Evolutionary conservation across 2,113 vertebrate species (phyloP).

Genomic region (Hassar affinis): DNA sequence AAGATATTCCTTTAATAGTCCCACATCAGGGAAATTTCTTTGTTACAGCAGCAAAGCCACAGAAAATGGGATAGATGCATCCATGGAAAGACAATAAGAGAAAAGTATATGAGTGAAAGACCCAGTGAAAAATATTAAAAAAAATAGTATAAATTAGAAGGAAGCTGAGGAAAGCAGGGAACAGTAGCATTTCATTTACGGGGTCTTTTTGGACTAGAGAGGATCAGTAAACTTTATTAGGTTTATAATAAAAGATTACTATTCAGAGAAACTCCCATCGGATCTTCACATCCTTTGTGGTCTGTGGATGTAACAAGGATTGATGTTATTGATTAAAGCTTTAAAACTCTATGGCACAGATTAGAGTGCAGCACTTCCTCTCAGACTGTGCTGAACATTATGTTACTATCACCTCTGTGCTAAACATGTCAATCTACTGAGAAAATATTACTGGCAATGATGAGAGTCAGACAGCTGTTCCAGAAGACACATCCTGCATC

Average conservation of each 20-base stretch:
- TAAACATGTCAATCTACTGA: background rate
- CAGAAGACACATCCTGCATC: background rate
- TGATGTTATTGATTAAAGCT: background rate
- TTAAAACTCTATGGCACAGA: background rate
- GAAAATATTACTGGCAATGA: background rate
- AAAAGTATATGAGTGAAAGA: too few species aligned
- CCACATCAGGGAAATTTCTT: too few species aligned
- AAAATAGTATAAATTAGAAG: too few species aligned
- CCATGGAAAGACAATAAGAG: too few species aligned
- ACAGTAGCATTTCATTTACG: slow-evolving; percentile 7
- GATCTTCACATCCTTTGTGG: background rate
- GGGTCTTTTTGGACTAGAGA: background rate
- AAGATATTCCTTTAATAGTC: too few species aligned
- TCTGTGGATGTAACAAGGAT: background rate
- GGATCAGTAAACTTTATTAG: background rate
- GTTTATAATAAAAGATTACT: background rate
- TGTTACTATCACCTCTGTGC: slow-evolving; percentile 22
- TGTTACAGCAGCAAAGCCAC: too few species aligned
- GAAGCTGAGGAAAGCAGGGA: background rate
- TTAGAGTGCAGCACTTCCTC: slow-evolving; percentile 9
- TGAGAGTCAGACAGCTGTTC: background rate
- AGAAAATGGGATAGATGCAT: too few species aligned
- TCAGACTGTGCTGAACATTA: background rate
- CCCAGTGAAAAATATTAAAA: too few species aligned
- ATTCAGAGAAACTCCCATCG: background rate